A percentile compares a stretch with the other conserved stretches of the same genome.
These are phyloP conservation scores for Platalea minor DNA, from an alignment of 2,797 vertebrate genomes.

Conservation along the genomic window DNA sequence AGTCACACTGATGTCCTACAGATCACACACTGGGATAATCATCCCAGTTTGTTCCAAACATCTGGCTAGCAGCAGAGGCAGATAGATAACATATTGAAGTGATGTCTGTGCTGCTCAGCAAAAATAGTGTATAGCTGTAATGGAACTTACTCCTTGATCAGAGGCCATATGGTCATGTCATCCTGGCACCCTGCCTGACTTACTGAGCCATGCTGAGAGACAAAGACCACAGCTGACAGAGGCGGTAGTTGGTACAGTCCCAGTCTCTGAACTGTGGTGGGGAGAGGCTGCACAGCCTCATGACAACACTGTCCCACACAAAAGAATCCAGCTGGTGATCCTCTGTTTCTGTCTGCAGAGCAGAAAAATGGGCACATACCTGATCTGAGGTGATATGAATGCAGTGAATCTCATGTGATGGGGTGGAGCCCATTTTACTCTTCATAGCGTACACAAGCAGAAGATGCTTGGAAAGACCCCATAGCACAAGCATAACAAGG, in stretches of 20 bases:
- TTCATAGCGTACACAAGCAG: background rate
- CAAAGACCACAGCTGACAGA: background rate
- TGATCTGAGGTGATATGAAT: background rate
- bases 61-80: constrained; percentile 26
- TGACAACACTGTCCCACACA: background rate
- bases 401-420: background rate
- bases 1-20: background rate
- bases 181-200: background rate
- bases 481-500: accelerated
- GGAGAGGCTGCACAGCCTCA: background rate
- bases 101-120: constrained; percentile 6
- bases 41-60: background rate
- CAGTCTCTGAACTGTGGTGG: background rate
- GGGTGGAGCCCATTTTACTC: background rate
- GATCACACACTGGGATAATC: background rate
- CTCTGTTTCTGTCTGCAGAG: background rate
- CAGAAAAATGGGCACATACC: background rate
- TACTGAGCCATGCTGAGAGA: background rate
- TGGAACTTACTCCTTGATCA: background rate
- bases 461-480: background rate
- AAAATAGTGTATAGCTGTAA: background rate
- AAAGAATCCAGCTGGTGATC: background rate
- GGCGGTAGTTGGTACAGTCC: background rate
- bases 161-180: background rate
- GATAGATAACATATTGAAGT: background rate